Percentiles rank a stretch among this genome's conserved stretches.
phyloP scores from a whole-genome alignment of 2,113 vertebrate species.

The Sialia sialis region DNA sequence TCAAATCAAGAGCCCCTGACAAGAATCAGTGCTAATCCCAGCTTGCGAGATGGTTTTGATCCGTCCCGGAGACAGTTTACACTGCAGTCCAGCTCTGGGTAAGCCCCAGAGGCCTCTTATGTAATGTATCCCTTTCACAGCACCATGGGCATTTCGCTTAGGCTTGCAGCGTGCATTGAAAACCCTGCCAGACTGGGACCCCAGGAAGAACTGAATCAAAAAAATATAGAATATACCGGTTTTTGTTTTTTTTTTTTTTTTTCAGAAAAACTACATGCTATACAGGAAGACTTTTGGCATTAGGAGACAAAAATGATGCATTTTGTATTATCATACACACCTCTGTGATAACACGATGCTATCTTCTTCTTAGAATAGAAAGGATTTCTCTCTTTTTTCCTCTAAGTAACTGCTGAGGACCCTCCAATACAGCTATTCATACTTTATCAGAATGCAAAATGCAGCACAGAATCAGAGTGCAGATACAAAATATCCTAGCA shows the following conservation, averaged over 20 bases:
- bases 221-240: neutral
- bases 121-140: conserved; percentile 25
- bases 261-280: neutral
- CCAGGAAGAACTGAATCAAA: neutral
- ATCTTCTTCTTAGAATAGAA: neutral
- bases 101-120: conserved; percentile 31
- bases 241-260: neutral
- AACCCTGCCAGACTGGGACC: neutral
- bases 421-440: neutral
- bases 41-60: conserved; percentile 22
- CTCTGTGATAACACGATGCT: neutral
- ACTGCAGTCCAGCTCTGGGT: neutral
- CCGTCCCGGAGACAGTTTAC: conserved; percentile 24
- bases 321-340: neutral
- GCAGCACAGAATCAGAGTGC: neutral
- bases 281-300: neutral
- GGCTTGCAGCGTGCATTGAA: conserved; percentile 9
- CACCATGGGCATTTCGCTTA: neutral
- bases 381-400: neutral
- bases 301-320: neutral
- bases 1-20: conserved; percentile 31
- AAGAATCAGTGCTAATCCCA: conserved; percentile 46
- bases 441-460: neutral
- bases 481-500: neutral
- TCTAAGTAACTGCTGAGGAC: neutral